These are phyloP conservation scores for Ypsolopha scabrella DNA, from an alignment of 2,888 invertebrate species.

Conservation along the genomic window DNA sequence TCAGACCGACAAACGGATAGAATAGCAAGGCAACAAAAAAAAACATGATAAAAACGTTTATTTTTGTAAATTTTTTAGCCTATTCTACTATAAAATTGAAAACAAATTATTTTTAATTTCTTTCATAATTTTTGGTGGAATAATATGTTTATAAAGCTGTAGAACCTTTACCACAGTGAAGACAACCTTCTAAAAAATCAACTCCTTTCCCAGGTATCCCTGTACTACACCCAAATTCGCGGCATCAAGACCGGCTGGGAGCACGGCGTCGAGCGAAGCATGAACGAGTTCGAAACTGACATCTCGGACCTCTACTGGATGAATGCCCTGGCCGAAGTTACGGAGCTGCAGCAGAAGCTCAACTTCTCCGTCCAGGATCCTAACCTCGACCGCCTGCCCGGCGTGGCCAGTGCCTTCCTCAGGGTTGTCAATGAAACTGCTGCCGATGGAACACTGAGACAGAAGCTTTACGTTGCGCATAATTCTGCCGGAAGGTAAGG, in stretches of 20 bases:
- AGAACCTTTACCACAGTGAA: too few species aligned
- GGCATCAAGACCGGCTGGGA: constrained; percentile 84
- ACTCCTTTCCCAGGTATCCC: constrained; percentile 64
- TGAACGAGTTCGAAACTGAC: constrained; percentile 69
- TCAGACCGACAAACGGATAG: too few species aligned
- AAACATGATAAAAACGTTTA: too few species aligned
- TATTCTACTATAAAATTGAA: too few species aligned
- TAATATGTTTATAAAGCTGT: too few species aligned
- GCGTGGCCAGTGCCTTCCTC: constrained; percentile 73
- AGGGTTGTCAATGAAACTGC: constrained; percentile 66
- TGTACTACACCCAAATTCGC: constrained; percentile 82
- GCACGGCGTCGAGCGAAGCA: constrained; percentile 74
- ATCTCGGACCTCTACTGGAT: constrained; percentile 78
- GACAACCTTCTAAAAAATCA: too few species aligned
- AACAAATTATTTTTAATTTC: too few species aligned
- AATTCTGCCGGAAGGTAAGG: constrained; percentile 80
- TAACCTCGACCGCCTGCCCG: constrained; percentile 35
- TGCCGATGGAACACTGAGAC: constrained; percentile 33
- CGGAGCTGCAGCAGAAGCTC: constrained; percentile 72
- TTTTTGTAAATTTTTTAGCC: too few species aligned
- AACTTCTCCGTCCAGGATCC: constrained; percentile 49
- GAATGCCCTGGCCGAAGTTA: constrained; percentile 81
- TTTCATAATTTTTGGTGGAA: too few species aligned
- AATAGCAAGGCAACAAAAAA: too few species aligned
- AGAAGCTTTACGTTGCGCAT: constrained; percentile 80